Base-by-base conservation (phyloP, 2,797 vertebrate species). In the Cyprinella venusta region DNA sequence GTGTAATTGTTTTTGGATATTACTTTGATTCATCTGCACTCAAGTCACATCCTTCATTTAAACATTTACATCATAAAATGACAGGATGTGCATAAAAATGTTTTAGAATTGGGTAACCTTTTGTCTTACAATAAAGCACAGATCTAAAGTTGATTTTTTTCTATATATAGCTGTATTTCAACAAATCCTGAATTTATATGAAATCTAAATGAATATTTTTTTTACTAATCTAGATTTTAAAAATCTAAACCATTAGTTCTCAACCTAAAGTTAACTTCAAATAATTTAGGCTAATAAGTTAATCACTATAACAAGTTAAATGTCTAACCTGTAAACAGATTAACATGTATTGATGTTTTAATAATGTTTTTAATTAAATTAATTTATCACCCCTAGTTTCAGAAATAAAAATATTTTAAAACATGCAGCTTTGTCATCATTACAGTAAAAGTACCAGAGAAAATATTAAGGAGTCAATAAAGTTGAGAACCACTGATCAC, bases 41-140 rank as follows among this genome's bases (percentile, higher is more conserved):
- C 10, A 59, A 40, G 36, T 9, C 52, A 26, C 21, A 24, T 19
- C 8, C 7, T 16, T 59, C 36, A 61, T 76, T 76, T 45, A n/a
- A 63, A 19, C 8, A n/a, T 50, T 78, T 65, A 13, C 26, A 79
- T 36, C 30, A 79, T 19, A 65, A 67, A 56, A 69, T 15, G 5
- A 40, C 24, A 33, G 13, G 3, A 61, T 72, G 7, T 71, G 68
- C 26, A 50, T n/a, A 50, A 30, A 5, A 21, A 24, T 81, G 68
- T 33, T 48, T 61, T 63, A 10, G 6, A 59, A 70, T 48, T 33
- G 38, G 63, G 69, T 18, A 48, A 30, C 45, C 26, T 24, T 61
- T 78, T 13, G 40, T 67, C 45, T 78, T 3, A 21, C 2, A 63
- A 63, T 76, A 56, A 80, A 69, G 50, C 56, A 72, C 30, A 61